Conservation (phyloP, 2,888 invertebrate genomes). For the Ferrisia virgata region DNA sequence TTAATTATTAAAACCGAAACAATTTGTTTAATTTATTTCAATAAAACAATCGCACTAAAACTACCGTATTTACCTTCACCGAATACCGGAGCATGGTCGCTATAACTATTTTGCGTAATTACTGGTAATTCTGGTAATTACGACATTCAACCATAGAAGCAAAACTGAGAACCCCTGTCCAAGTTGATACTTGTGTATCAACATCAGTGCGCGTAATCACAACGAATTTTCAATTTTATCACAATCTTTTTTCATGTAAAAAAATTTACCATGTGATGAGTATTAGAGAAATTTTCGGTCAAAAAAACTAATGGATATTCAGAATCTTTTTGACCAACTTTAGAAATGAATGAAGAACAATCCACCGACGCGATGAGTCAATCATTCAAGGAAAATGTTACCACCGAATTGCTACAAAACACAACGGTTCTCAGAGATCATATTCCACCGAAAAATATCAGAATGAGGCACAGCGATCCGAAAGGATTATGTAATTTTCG, state of each 20-base stretch:
- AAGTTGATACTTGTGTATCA: neutral
- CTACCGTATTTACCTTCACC: no score
- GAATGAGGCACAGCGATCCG: constrained; percentile 27
- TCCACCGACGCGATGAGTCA: neutral
- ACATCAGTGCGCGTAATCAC: neutral
- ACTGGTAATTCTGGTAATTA: neutral
- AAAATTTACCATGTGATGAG: neutral
- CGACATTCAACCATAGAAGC: neutral
- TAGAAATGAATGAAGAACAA: neutral
- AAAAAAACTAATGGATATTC: neutral
- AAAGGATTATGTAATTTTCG: constrained; percentile 60
- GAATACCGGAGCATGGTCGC: no score
- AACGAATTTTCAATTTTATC: neutral
- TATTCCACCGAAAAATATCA: constrained; percentile 28
- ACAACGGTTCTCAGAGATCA: neutral
- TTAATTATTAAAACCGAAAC: no score
- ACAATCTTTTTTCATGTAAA: neutral
- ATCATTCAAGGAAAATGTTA: neutral
- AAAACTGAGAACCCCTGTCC: neutral
- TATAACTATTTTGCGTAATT: neutral
- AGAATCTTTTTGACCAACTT: neutral
- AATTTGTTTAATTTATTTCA: no score
- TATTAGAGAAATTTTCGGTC: neutral
- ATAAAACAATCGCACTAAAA: no score
- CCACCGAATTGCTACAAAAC: constrained; percentile 1